Evolutionary conservation across 2,888 invertebrate species (phyloP), one percentile per base, ranked within the genome.

Genomic region (Pammene aurita): DNA sequence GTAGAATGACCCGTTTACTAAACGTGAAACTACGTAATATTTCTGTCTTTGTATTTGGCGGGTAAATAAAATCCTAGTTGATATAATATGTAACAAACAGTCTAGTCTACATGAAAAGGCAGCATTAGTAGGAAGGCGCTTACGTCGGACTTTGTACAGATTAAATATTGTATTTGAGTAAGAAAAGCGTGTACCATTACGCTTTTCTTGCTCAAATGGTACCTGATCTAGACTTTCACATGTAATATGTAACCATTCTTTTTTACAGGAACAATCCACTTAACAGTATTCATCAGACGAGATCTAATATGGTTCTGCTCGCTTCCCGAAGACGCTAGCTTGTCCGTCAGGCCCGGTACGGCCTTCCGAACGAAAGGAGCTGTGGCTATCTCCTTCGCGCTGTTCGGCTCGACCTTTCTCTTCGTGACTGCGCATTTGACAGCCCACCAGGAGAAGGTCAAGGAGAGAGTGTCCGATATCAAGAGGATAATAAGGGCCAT

Each of bases 261-360:
- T 56, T 18, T 61, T 4, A 26, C 89, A 93, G 96, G 96, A 64
- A 98, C 98, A 61, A 93, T 99, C 50, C 98, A 98, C 85, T 91
- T 98, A 71, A 96, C 96, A 66, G 93, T 99, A 72, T 98, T 97
- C 85, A 93, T 99, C 77, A 93, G 98, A 65, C 94, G 98, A 74
- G 98, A 99, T 87, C 94, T 99, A 13, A 96, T 99, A 73, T 99
- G 99, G 99, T 98, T 97, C 82, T 98, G 98, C 84, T 98, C 98
- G 75, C 94, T 97, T 0, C 96, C 98, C 0, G 98, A 98, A 89
- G 98, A 98, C 76, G 96, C 96, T 0, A 95, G 95, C 77, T 93
- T 97, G 71, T 97, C 98, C 0, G 97, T 98, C 0, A 94, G 98
- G 76, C 96, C 98, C 0, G 98, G 98, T 0, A 96, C 97, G 7